Percentiles rank a stretch among this genome's conserved stretches.
phyloP scores from a whole-genome alignment of 1,140 invertebrate species.

The Apolygus lucorum region DNA sequence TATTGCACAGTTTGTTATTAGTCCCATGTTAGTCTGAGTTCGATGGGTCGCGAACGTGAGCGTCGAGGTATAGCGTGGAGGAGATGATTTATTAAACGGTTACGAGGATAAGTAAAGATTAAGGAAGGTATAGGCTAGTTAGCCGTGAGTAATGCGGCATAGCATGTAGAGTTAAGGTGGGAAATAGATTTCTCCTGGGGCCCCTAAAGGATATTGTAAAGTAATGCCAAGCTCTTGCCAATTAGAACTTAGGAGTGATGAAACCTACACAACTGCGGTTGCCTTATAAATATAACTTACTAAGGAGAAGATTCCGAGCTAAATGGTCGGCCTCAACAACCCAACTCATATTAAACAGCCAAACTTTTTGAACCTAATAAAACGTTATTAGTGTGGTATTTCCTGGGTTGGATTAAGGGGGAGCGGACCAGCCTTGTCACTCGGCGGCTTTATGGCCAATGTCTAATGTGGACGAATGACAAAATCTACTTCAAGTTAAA shows the following conservation, averaged over 20 bases:
- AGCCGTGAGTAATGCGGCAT: slow-evolving; percentile 14
- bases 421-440: slow-evolving; percentile 4
- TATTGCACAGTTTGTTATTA: no score
- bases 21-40: no score
- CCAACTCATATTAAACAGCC: slow-evolving; percentile 24
- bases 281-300: slow-evolving; percentile 28
- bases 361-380: slow-evolving; percentile 29
- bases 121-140: slow-evolving; percentile 15
- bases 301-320: background rate
- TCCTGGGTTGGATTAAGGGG: no score
- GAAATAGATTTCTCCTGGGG: slow-evolving; percentile 22
- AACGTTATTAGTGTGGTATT: slow-evolving; percentile 25
- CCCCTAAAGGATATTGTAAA: slow-evolving; percentile 20
- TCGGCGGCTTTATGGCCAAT: slow-evolving; percentile 25
- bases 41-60: no score
- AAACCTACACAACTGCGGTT: slow-evolving; percentile 18
- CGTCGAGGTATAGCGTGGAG: no score
- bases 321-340: slow-evolving; percentile 17
- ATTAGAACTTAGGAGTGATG: slow-evolving; percentile 24
- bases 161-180: slow-evolving; percentile 19
- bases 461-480: slow-evolving; percentile 28
- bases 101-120: background rate
- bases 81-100: background rate
- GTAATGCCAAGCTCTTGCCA: slow-evolving; percentile 23
- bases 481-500: slow-evolving; percentile 29